phyloP scores from a whole-genome alignment of 2,888 invertebrate species.

The Acleris holmiana region DNA sequence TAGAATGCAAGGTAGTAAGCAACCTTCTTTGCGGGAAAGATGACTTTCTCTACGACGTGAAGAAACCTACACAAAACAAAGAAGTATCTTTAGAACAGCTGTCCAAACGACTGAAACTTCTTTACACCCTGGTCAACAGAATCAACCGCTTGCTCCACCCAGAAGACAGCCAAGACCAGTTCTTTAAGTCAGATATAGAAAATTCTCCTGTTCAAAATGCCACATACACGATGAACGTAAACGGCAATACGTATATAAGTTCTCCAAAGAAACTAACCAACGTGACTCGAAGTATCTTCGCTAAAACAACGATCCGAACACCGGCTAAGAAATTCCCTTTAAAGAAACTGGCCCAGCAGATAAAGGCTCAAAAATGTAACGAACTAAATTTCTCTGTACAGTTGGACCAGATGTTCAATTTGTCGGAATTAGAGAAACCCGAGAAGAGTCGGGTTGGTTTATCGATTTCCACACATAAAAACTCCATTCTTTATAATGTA shows the following conservation, averaged over 20 bases:
- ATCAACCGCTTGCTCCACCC: constrained; percentile 65
- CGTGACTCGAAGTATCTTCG: constrained; percentile 66
- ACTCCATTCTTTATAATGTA: constrained; percentile 63
- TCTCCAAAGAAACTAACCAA: constrained; percentile 54
- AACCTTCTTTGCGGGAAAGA: constrained; percentile 56
- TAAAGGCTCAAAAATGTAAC: constrained; percentile 56
- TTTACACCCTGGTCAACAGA: constrained; percentile 67
- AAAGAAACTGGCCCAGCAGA: constrained; percentile 61
- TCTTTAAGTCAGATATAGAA: constrained; percentile 56
- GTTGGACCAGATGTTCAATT: constrained; percentile 65
- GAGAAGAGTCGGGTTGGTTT: constrained; percentile 40
- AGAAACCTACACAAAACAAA: constrained; percentile 49
- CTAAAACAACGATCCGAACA: constrained; percentile 59
- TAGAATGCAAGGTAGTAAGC: constrained; percentile 74
- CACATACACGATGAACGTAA: constrained; percentile 61
- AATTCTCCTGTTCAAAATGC: constrained; percentile 50
- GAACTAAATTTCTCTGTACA: constrained; percentile 72
- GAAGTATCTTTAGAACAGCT: constrained; percentile 60
- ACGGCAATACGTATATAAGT: constrained; percentile 58
- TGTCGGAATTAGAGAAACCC: constrained; percentile 44
- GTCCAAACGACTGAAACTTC: constrained; percentile 66
- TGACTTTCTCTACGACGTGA: constrained; percentile 58
- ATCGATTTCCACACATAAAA: constrained; percentile 42
- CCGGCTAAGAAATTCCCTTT: constrained; percentile 63
- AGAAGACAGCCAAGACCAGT: constrained; percentile 64